Base-by-base conservation (phyloP, 2,113 vertebrate species). In the Ovibos moschatus region DNA sequence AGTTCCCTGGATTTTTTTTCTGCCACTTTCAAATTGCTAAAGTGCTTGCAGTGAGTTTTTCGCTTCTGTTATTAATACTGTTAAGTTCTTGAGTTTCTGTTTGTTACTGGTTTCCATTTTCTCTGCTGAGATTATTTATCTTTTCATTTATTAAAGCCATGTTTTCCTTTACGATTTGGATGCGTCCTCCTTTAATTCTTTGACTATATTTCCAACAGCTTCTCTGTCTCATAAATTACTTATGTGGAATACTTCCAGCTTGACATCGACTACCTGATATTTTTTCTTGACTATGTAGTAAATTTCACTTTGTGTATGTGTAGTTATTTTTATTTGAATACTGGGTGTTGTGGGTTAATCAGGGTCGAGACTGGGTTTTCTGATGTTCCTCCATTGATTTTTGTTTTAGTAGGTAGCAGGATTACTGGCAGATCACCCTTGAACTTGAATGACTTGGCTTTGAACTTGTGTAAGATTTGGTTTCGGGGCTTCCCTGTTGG, bases 131-230 rank as follows among this genome's bases (percentile, higher is more conserved):
- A 92, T 47, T 78, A 19, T 76, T 6, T 84, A 84, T 91, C 45
- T 95, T 90, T 96, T 76, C 47, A 95, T n/a, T 91, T 21, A 79
- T 87, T 79, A 93, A 94, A 84, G 81, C 47, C 28, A 28, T 33
- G 30, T 86, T 96, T 97, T 97, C 43, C 36, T 81, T 87, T 36
- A 89, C 64, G n/a, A 93, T 82, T 85, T 95, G 51, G 64, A 74
- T 17, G 55, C 86, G 82, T 60, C 51, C 74, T 67, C 11, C 17
- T 94, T 95, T 86, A n/a, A 64, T 96, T 97, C 11, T 93, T 87
- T 88, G 53, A 84, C 62, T 86, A 50, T 84, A 55, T 64, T 90
- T 92, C 33, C 27, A 58, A 89, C 7, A 81, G 13, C 15, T 94
- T 82, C 5, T 28, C 90, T 93, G 58, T 62, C 43, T 58, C 36